A percentile compares a stretch with the other conserved stretches of the same genome.
Conservation (phyloP, 2,797 vertebrate species). For the Poeciliopsis infans region DNA sequence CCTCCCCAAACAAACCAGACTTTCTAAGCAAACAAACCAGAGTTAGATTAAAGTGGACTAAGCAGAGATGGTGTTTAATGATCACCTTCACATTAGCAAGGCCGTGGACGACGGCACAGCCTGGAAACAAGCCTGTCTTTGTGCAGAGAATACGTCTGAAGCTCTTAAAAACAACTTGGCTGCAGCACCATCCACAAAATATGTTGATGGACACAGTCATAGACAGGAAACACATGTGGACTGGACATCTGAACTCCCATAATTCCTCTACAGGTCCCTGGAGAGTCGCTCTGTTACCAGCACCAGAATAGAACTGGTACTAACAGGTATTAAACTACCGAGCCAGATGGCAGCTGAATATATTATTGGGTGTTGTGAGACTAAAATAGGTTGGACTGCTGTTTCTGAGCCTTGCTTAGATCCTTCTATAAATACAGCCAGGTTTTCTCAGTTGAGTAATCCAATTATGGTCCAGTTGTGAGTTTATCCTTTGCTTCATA, state of each 20-base stretch:
- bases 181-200: neutral
- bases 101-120: neutral
- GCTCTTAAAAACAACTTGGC: neutral
- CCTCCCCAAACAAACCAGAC: neutral
- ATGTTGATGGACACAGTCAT: neutral
- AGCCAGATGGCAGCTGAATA: conserved; percentile 29
- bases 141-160: neutral
- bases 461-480: conserved; percentile 59
- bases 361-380: conserved; percentile 39
- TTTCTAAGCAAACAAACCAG: neutral
- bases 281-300: neutral
- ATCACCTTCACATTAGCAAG: neutral
- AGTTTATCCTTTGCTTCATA: conserved; percentile 41
- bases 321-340: neutral
- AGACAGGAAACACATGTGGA: neutral
- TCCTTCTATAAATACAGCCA: conserved; percentile 64
- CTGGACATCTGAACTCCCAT: neutral
- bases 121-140: neutral
- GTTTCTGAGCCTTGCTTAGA: conserved; percentile 46
- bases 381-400: conserved; percentile 57
- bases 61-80: neutral
- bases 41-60: neutral
- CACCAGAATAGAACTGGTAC: neutral
- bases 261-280: neutral
- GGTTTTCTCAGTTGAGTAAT: conserved; percentile 63